Evolutionary conservation across 2,888 invertebrate species (phyloP).

Genomic region (Folsomia candida): DNA sequence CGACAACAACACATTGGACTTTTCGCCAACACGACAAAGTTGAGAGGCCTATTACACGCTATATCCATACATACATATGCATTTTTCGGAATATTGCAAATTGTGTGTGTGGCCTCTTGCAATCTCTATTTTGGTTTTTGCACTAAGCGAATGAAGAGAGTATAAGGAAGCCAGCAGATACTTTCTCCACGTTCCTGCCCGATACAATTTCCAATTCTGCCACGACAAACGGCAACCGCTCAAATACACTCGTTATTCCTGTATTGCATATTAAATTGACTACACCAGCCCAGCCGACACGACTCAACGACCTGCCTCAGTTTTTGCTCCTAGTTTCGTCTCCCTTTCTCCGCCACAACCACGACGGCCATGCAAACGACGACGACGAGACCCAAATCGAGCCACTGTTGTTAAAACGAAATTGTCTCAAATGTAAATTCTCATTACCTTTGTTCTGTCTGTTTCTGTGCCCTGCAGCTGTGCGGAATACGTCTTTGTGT

Average conservation of each 20-base stretch:
- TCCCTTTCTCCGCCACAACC: neutral
- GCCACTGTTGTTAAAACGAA: neutral
- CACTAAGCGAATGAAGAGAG: neutral
- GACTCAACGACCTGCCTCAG: neutral
- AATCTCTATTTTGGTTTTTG: neutral
- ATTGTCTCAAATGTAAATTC: constrained; percentile 4
- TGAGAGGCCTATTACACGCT: neutral
- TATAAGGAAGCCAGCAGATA: neutral
- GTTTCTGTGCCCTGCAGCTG: neutral
- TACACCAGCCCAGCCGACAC: neutral
- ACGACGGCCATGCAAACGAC: neutral
- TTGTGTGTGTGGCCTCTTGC: neutral
- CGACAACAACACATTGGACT: neutral
- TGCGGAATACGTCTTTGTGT: neutral
- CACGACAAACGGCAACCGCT: neutral
- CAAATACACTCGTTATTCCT: neutral
- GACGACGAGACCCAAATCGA: neutral
- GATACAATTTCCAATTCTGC: neutral
- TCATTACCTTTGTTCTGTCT: constrained; percentile 5
- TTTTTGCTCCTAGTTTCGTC: neutral
- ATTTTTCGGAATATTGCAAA: neutral
- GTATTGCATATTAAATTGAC: constrained; percentile 7
- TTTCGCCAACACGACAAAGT: neutral
- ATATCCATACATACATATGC: neutral
- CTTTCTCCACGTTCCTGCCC: neutral